Base-by-base conservation (phyloP, 2,888 invertebrate species). In the Caenorhabditis doughertyi region DNA sequence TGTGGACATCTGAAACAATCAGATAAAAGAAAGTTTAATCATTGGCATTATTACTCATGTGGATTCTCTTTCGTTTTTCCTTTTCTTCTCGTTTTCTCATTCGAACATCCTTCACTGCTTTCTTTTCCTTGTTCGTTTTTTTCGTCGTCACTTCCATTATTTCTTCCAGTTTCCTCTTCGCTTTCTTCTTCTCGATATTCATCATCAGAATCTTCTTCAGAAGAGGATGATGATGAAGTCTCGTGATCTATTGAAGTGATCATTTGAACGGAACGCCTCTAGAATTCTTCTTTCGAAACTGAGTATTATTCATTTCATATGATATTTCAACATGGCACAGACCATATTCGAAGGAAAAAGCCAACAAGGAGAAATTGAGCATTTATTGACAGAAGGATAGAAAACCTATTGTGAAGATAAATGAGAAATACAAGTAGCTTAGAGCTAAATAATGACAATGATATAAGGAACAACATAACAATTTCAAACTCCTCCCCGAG, bases 131-230 rank as follows among this genome's bases (percentile, higher is more conserved):
- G 35, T 27, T 32, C 29, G 2, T 65, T 18, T 39, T n/a, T n/a
- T 32, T 71, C 65, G n/a, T 55, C 21, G 7, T 71, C 39, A 21
- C 18, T 27, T 53, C 11, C 51, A 8, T 64, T 27, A 21, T 23
- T 1, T 42, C 0, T 42, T 18, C 18, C 7, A 25, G 9, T 27
- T 25, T 29, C 65, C 47, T 47, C 55, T 53, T 60, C 60, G 25
- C 35, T 39, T 47, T 60, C 51, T 2, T 58, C 56, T 56, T 60
- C 72, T 60, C 42, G 51, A 27, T 47, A 62, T 27, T 77, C 79
- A 39, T 79, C 68, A 44, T 58, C 74, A 16, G 67, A 58, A 51
- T 68, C 76, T 16, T 68, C 76, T 32, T 53, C 49, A 11, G 76
- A 68, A n/a, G 76, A 65, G 16, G 72, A 74, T n/a, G 73, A 74